Percentiles rank a stretch among this genome's conserved stretches.
Evolutionary conservation across 2,113 vertebrate genomes (phyloP).

Genomic region (Siniperca knerii): DNA sequence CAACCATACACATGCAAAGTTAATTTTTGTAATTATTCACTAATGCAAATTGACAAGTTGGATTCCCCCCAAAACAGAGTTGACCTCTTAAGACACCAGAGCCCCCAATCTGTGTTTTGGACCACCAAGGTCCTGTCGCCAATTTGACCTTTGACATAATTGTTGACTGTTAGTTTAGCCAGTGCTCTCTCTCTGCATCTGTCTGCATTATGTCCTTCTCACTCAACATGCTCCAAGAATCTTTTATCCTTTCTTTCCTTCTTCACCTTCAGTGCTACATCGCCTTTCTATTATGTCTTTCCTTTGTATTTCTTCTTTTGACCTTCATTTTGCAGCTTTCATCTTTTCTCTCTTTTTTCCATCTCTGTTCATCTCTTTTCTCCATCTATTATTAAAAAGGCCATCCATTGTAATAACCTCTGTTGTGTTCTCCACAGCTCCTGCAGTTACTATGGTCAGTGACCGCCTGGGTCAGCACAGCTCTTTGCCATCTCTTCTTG

Average conservation of each 20-base stretch:
- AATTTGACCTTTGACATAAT: slow-evolving; percentile 64
- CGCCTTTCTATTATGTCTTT: neutral
- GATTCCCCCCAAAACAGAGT: slow-evolving; percentile 29
- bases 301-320: neutral
- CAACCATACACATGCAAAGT: slow-evolving; percentile 21
- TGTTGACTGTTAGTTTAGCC: slow-evolving; percentile 62
- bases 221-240: neutral
- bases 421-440: slow-evolving; percentile 34
- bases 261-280: neutral
- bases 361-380: neutral
- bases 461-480: slow-evolving; percentile 20
- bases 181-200: slow-evolving; percentile 7
- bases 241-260: neutral
- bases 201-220: slow-evolving; percentile 6
- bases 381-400: neutral
- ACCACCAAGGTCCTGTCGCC: slow-evolving; percentile 38
- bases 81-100: slow-evolving; percentile 40
- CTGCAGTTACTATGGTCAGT: slow-evolving; percentile 44
- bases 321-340: neutral
- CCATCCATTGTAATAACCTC: slow-evolving; percentile 18
- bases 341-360: neutral
- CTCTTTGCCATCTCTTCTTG: slow-evolving; percentile 32
- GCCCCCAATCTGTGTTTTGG: slow-evolving; percentile 28
- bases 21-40: slow-evolving; percentile 42
- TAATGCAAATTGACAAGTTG: slow-evolving; percentile 46